Base-by-base conservation (phyloP, 2,113 vertebrate species). In the Erythrocercus mccallii region DNA sequence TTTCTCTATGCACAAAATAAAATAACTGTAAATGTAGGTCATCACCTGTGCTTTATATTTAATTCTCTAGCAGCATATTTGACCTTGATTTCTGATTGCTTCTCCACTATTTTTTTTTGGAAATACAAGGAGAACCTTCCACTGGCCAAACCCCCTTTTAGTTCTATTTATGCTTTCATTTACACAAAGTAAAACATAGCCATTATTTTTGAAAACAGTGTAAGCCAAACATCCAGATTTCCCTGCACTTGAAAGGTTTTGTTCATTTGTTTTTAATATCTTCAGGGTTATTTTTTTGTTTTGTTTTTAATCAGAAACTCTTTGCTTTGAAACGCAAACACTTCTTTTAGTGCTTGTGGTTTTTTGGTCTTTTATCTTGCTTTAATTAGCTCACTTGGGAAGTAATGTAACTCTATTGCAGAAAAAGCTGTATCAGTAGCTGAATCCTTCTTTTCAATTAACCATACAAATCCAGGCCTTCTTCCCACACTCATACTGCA, bases 311-410 rank as follows among this genome's bases (percentile, higher is more conserved):
- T 73, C 60, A 92, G 47, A 93, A 86, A 90, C 31, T 88, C 22
- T 60, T 94, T 64, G 56, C 56, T 95, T 88, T 88, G 60, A 90
- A 94, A 86, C 66, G 78, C 44, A 88, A 91, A 62, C 50, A 44
- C 19, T 93, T 76, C 27, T 90, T 90, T 66, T 22, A 91, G 60
- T 71, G 31, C 33, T 78, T 80, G 38, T 60, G 51, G 20, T 88
- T 92, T 81, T 68, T 77, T 83, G 4, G 64, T 70, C 90, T 96
- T 95, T 96, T 88, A 95, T 95, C 87, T 94, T 91, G 18, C 58
- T 96, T 96, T 96, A 97, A 97, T 96, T 93, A 96, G 82, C 82
- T 94, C 92, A 96, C 94, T 96, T 81, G 95, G 94, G 94, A 97
- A 92, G 90, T 71, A 94, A 95, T 62, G 61, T 77, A 86, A 93